Evolutionary conservation across 1,140 invertebrate genomes (phyloP).

Genomic region (Trinorchestia longiramus): DNA sequence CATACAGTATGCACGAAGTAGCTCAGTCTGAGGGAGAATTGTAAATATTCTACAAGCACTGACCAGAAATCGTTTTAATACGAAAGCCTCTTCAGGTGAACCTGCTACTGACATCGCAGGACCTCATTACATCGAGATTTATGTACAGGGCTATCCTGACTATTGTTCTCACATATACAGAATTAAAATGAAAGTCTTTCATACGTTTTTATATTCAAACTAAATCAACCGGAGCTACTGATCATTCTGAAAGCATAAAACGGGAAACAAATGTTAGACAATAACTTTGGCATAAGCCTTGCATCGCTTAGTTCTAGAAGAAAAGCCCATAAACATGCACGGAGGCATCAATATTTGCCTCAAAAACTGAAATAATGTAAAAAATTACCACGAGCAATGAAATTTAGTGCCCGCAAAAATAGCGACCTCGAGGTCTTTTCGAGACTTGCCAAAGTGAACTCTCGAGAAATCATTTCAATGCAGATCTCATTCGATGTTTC

Average conservation of each 20-base stretch:
- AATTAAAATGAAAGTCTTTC: background rate
- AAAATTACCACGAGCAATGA: background rate
- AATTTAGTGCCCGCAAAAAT: background rate
- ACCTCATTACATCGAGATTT: background rate
- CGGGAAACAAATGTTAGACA: background rate
- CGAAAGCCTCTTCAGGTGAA: background rate
- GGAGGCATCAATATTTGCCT: background rate
- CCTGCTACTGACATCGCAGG: background rate
- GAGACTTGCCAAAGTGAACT: background rate
- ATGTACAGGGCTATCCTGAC: background rate
- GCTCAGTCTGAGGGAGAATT: background rate
- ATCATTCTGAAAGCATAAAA: background rate
- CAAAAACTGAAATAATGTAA: background rate
- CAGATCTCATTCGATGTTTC: background rate
- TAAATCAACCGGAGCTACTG: background rate
- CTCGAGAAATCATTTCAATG: background rate
- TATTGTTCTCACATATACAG: background rate
- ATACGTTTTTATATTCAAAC: background rate
- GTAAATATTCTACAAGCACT: background rate
- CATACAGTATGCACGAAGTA: too few relatives aligned
- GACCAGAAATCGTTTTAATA: background rate
- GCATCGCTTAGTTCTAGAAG: background rate
- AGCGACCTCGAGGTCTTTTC: background rate
- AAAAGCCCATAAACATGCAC: background rate
- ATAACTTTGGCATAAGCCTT: background rate